These are phyloP conservation scores for Helobdella robusta DNA, from an alignment of 2,888 invertebrate species.

Conservation along the genomic window DNA sequence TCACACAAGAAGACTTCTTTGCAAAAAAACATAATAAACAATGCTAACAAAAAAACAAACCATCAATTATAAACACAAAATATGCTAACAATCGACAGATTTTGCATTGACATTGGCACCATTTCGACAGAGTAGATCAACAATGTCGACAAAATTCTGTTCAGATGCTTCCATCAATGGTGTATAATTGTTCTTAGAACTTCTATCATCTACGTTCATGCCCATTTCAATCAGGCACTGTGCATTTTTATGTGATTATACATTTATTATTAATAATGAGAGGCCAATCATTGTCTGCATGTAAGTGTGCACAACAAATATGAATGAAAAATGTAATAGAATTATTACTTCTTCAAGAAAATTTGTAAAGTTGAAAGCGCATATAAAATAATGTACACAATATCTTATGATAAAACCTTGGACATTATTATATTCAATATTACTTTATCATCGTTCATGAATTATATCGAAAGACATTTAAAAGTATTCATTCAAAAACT, in stretches of 20 bases:
- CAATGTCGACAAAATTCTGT: slow-evolving; percentile 57
- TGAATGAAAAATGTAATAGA: too few species aligned
- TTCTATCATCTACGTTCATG: slow-evolving; percentile 91
- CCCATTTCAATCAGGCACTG: slow-evolving; percentile 84
- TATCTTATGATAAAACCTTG: too few species aligned
- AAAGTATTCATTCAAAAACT: too few species aligned
- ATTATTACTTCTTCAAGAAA: too few species aligned
- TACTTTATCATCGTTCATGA: too few species aligned
- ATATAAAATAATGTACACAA: too few species aligned
- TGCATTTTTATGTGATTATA: background rate
- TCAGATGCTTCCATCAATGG: slow-evolving; percentile 80
- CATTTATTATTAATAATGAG: background rate
- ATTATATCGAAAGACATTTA: too few species aligned
- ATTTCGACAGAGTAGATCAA: slow-evolving; percentile 83
- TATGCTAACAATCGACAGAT: slow-evolving; percentile 64
- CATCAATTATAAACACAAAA: background rate
- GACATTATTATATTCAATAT: too few species aligned
- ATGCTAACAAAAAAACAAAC: background rate
- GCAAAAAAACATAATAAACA: background rate
- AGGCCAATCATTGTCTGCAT: too few species aligned
- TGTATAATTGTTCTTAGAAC: slow-evolving; percentile 91
- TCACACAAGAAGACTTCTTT: background rate
- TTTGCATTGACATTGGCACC: slow-evolving; percentile 97
- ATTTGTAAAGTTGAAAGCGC: too few species aligned
- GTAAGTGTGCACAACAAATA: too few species aligned